These are phyloP conservation scores for Trinectes maculatus DNA, from an alignment of 2,113 vertebrate species.

Conservation along the genomic window DNA sequence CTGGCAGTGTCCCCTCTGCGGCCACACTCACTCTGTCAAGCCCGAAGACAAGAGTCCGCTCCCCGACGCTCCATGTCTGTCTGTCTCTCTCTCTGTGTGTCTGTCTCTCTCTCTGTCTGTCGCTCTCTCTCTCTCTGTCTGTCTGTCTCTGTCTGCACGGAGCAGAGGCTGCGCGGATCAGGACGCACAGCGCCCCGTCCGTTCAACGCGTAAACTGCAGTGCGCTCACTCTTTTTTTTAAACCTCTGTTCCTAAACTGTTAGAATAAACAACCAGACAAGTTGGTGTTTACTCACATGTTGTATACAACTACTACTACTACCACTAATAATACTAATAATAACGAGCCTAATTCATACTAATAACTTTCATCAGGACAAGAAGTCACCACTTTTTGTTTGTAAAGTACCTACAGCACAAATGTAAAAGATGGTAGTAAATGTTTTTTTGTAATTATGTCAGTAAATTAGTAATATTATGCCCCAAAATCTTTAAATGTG, in stretches of 20 bases:
- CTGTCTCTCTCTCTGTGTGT: constrained; percentile 69
- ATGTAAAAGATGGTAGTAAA: background rate
- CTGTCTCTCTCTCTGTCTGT: constrained; percentile 75
- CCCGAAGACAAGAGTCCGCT: constrained; percentile 83
- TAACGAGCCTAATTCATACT: too few relatives aligned
- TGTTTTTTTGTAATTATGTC: background rate
- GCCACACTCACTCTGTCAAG: constrained; percentile 79
- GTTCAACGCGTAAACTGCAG: constrained; percentile 66
- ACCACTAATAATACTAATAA: too few relatives aligned
- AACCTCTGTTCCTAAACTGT: too few relatives aligned
- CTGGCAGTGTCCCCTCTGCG: constrained; percentile 72
- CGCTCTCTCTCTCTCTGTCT: constrained; percentile 74
- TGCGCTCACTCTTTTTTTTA: too few relatives aligned
- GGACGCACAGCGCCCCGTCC: constrained; percentile 80
- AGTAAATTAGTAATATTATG: background rate
- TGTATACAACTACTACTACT: too few relatives aligned
- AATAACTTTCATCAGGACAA: too few relatives aligned
- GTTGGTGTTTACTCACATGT: too few relatives aligned
- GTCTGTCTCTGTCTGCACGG: constrained; percentile 64
- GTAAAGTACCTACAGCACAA: too few relatives aligned
- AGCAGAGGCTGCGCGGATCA: constrained; percentile 54
- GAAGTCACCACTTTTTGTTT: too few relatives aligned
- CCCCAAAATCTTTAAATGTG: too few relatives aligned
- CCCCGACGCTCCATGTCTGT: constrained; percentile 82
- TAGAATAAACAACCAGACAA: too few relatives aligned